These are phyloP conservation scores for Hydrolagus colliei DNA, from an alignment of 2,797 vertebrate genomes.

Conservation along the genomic window DNA sequence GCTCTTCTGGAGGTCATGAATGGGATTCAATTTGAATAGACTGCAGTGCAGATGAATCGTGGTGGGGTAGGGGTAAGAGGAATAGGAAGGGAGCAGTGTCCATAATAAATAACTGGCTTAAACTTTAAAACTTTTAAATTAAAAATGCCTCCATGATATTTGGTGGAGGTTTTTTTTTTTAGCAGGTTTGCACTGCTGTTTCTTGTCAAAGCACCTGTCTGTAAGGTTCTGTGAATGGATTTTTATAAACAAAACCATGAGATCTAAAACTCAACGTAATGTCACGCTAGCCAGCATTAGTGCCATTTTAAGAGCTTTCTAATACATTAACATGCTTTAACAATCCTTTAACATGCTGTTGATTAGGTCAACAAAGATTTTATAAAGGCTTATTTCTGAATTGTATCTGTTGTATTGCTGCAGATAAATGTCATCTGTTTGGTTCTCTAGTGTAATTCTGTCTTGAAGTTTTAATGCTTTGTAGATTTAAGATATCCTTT, in stretches of 20 bases:
- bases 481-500: slow-evolving; percentile 18
- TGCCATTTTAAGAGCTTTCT: not conserved
- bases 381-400: slow-evolving; percentile 14
- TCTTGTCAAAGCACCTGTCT: not conserved
- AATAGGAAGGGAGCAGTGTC: not conserved
- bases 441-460: slow-evolving; percentile 1
- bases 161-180: not conserved
- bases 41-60: not conserved
- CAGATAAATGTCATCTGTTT: slow-evolving; percentile 2
- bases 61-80: no score
- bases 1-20: not conserved
- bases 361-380: not conserved
- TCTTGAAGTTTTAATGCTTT: slow-evolving; percentile 15
- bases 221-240: slow-evolving; percentile 3
- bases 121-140: not conserved
- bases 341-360: not conserved
- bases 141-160: not conserved
- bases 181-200: not conserved
- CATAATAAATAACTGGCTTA: not conserved
- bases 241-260: not conserved
- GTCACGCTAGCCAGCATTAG: not conserved
- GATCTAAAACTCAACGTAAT: slow-evolving; percentile 9
- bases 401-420: not conserved
- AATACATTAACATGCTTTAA: not conserved
- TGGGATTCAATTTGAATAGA: not conserved